phyloP scores from a whole-genome alignment of 2,888 invertebrate genomes.

The Perizoma flavofasciatum region DNA sequence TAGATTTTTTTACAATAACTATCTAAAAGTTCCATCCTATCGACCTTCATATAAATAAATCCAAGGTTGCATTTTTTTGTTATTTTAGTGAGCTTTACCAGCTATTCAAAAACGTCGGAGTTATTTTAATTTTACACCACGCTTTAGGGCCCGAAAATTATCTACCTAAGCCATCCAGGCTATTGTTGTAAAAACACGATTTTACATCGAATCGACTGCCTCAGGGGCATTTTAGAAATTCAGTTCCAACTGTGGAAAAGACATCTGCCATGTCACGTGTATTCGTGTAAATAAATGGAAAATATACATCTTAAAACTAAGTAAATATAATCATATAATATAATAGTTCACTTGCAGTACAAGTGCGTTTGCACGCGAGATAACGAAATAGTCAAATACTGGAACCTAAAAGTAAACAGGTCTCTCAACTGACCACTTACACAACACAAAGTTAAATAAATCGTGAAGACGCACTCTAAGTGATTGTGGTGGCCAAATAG shows the following conservation, averaged over 20 bases:
- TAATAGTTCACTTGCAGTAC: conserved; percentile 48
- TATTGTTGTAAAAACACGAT: conserved; percentile 20
- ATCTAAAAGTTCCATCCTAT: conserved; percentile 48
- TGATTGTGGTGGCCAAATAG: background rate
- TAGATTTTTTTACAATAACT: conserved; percentile 53
- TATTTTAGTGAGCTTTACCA: background rate
- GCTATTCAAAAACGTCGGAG: conserved; percentile 26
- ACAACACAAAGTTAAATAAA: conserved; percentile 2
- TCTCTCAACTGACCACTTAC: conserved; percentile 7
- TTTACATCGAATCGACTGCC: conserved; percentile 23
- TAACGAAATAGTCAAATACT: conserved; percentile 71
- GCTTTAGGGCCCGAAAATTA: conserved; percentile 1
- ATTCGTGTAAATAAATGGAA: conserved; percentile 36
- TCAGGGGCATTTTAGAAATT: conserved; percentile 21
- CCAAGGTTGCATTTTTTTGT: conserved; percentile 38
- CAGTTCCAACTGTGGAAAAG: conserved; percentile 11
- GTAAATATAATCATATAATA: conserved; percentile 38
- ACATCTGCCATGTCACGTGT: conserved; percentile 5
- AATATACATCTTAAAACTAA: conserved; percentile 41
- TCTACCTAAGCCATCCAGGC: conserved; percentile 14
- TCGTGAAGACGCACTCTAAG: background rate
- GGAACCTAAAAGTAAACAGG: conserved; percentile 45
- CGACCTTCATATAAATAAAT: conserved; percentile 40
- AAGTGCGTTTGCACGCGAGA: conserved; percentile 48
- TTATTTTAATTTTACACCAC: conserved; percentile 4